These are phyloP conservation scores for Stratiomys singularior DNA, from an alignment of 2,888 invertebrate genomes.

Conservation along the genomic window DNA sequence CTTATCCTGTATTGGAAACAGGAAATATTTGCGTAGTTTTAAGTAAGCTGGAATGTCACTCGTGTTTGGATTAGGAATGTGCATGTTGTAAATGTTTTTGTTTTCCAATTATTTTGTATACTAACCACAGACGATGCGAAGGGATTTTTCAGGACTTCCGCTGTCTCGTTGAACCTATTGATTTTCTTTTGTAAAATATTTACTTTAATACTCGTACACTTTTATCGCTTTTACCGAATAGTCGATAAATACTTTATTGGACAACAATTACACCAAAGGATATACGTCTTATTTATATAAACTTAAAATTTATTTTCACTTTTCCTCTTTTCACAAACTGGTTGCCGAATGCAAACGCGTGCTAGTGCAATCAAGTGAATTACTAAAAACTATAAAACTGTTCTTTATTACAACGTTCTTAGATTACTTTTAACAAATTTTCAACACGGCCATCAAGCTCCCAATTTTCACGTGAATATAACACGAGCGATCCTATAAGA, in stretches of 20 bases:
- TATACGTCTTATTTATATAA: too few relatives aligned
- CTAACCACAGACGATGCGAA: constrained; percentile 33
- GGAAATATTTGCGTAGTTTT: background rate
- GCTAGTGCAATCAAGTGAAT: too few relatives aligned
- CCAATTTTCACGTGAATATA: constrained; percentile 14
- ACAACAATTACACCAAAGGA: background rate
- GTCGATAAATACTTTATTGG: background rate
- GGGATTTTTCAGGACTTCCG: background rate
- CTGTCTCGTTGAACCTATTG: constrained; percentile 23
- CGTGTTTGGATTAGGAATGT: too few relatives aligned
- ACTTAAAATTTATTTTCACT: too few relatives aligned
- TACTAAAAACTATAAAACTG: too few relatives aligned
- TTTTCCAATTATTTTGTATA: background rate
- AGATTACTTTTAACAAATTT: background rate
- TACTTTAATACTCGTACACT: too few relatives aligned
- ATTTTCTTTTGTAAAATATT: constrained; percentile 11
- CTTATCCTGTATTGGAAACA: background rate
- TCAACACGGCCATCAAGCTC: background rate
- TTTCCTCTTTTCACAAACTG: too few relatives aligned
- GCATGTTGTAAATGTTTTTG: too few relatives aligned
- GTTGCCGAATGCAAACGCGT: too few relatives aligned
- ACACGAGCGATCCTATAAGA: constrained; percentile 24
- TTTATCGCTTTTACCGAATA: background rate
- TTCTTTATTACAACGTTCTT: too few relatives aligned
- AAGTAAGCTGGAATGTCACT: too few relatives aligned